Evolutionary conservation across 2,797 vertebrate genomes (phyloP), one percentile per base, ranked within the genome.

Genomic region (Neosilurus hyrtlii): DNA sequence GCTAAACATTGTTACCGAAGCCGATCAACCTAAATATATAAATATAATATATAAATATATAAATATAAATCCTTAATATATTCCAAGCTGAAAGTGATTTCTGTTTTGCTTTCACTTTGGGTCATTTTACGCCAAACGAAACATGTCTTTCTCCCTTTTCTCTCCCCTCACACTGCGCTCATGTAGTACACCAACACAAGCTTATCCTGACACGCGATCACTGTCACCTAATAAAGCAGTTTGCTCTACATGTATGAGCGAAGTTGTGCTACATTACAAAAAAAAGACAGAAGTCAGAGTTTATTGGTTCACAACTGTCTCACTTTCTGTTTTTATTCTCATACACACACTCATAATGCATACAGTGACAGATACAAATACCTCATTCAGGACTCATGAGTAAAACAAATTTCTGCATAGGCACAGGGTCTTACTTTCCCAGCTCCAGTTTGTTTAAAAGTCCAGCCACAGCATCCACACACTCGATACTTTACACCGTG

Each of bases 401-500:
- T 51, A 52, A 35, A 67, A 30, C 52, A 49, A 24, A 76, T 76
- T 68, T 75, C 62, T 37, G 22, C 8, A 24, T 24, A 61, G 80
- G 37, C 73, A 49, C 22, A 0, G 26, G 71, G 54, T 74, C 26
- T 54, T 51, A n/a, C 51, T 78, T 63, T 12, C n/a, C 6, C 59
- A 78, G 76, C 54, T 56, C 51, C 22, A 37, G 70, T 37, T 66
- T 52, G 43, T 74, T 74, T 81, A 52, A 62, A 62, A 52, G 80
- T 30, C 37, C 70, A 74, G 59, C 43, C 49, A 37, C 59, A 74
- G 62, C 22, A 20, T 74, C 30, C 66, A 71, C 51, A 68, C 54
- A 71, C 80, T 75, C 43, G 18, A 35, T 35, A 66, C 68, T 63
- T 82, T 82, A 57, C 30, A 16, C 22, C 5, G 22, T 43, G 63